Base-by-base conservation (phyloP, 1,140 invertebrate species). In the Zaprionus africanus region DNA sequence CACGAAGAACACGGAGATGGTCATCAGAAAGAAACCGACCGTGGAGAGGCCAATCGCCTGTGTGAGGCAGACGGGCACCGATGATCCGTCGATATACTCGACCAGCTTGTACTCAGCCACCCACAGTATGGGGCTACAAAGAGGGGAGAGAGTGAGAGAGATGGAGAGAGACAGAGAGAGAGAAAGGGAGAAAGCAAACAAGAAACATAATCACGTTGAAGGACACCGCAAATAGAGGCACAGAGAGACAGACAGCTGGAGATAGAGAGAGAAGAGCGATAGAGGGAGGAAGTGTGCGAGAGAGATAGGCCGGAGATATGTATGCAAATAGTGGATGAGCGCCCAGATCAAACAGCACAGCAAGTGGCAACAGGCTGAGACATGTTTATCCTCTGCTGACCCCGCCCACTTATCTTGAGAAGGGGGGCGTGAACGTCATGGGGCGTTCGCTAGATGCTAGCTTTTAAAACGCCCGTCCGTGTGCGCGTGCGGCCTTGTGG, bases 1-100 rank as follows among this genome's bases (percentile, higher is more conserved):
- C 80, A 97, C 94, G 94, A 98, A 98, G 94, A 98, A 98, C 56
- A 97, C 86, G 1, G 95, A 94, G 78, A 97, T 96, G 81, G 96
- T 96, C 71, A 95, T 94, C 59, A 97, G 93, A 94, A 97, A 97
- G 94, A 96, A 98, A 22, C 95, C 92, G 6, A 95, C 94, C 22
- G 96, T 94, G 96, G 97, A 97, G 68, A 95, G 94, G 36, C 94
- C 94, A 81, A 96, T 94, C 4, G 95, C 96, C 86, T 95, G 94
- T 0, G 96, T 97, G 57, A 96, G 93, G 93, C 97, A 98, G 12
- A 95, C 95, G 7, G 96, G 95, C 24, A 96, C 92, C 75, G 83
- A 88, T 3, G 95, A 94, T 68, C 95, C 96, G 81, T 97, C 96
- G 70, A 94, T 93, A 93, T 96, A 96, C 56, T 94, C 92, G 76